phyloP scores from a whole-genome alignment of 2,888 invertebrate species.

The Sialis lutaria region DNA sequence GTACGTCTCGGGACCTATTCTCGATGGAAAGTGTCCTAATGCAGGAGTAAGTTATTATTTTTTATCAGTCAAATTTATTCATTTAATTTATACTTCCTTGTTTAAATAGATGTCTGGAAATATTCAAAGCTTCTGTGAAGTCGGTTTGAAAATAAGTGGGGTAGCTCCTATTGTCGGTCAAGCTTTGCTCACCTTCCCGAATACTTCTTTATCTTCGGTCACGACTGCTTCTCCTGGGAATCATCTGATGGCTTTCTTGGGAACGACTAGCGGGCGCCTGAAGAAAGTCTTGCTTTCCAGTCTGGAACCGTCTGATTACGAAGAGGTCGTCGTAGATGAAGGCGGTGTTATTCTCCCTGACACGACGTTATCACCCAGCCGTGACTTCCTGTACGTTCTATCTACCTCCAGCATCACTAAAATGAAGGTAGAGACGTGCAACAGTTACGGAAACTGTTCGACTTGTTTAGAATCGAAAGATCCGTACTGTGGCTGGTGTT shows the following conservation, averaged over 20 bases:
- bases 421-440: conserved; percentile 73
- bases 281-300: conserved; percentile 71
- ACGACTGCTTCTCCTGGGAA: conserved; percentile 76
- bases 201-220: conserved; percentile 67
- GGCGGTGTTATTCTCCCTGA: conserved; percentile 71
- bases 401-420: conserved; percentile 60
- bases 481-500: conserved; percentile 93
- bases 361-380: conserved; percentile 66
- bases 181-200: conserved; percentile 60
- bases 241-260: conserved; percentile 87
- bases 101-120: conserved; percentile 56
- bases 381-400: conserved; percentile 71
- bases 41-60: conserved; percentile 42
- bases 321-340: conserved; percentile 65
- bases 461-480: conserved; percentile 78
- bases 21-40: conserved; percentile 79
- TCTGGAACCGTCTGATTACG: conserved; percentile 65
- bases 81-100: neutral
- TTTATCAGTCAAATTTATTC: neutral
- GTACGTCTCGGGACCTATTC: conserved; percentile 78
- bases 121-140: conserved; percentile 82
- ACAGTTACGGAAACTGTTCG: conserved; percentile 71
- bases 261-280: conserved; percentile 67
- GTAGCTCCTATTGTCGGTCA: conserved; percentile 65
- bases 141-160: conserved; percentile 82